Evolutionary conservation across 2,888 invertebrate species (phyloP).

Genomic region (Pseudanteris insignis): DNA sequence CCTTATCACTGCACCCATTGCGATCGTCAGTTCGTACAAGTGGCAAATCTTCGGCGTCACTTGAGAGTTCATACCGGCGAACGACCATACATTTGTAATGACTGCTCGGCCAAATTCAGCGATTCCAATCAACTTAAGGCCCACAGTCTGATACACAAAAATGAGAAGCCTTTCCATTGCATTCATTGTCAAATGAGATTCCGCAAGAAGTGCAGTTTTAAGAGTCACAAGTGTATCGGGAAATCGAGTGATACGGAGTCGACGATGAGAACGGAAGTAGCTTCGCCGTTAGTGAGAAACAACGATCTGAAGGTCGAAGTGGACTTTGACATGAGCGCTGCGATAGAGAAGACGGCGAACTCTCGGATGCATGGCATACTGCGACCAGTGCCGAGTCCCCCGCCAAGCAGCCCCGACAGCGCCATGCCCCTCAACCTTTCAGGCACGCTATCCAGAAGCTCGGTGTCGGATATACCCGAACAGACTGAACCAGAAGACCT

Average conservation of each 20-base stretch:
- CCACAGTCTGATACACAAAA: conserved; percentile 87
- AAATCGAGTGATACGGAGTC: conserved; percentile 52
- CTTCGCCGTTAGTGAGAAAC: conserved; percentile 54
- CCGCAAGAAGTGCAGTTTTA: conserved; percentile 71
- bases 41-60: conserved; percentile 89
- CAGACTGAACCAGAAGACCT: conserved; percentile 93
- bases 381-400: conserved; percentile 45
- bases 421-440: conserved; percentile 70
- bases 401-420: conserved; percentile 61
- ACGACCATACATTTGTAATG: conserved; percentile 86
- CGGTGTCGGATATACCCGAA: conserved; percentile 71
- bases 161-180: conserved; percentile 89
- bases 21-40: conserved; percentile 92
- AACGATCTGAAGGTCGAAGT: conserved; percentile 58
- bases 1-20: conserved; percentile 93
- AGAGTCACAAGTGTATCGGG: conserved; percentile 74
- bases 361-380: conserved; percentile 33
- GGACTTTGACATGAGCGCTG: conserved; percentile 64
- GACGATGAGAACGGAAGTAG: conserved; percentile 45
- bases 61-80: conserved; percentile 92
- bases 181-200: conserved; percentile 81
- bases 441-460: conserved; percentile 54
- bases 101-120: conserved; percentile 87
- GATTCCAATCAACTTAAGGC: conserved; percentile 93
- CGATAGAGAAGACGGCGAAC: conserved; percentile 69